Evolutionary conservation across 2,888 invertebrate species (phyloP).

Genomic region (Parnassius apollo): DNA sequence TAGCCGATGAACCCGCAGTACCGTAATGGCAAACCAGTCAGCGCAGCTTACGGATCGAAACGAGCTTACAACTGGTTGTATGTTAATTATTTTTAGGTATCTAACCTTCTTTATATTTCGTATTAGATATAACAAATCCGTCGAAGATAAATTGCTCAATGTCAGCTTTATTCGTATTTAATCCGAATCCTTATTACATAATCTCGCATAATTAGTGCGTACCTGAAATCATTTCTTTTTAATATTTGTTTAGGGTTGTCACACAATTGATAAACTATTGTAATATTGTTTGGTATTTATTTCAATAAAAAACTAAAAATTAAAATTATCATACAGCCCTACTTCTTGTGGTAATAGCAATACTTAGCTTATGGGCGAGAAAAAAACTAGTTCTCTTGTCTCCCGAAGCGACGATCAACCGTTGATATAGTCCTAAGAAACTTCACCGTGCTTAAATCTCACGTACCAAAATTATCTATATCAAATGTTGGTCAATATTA

Average conservation of each 20-base stretch:
- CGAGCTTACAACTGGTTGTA: conserved; percentile 12
- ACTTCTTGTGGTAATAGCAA: no score
- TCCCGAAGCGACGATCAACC: no score
- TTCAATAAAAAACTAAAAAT: no score
- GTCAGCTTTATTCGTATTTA: neutral
- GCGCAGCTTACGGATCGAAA: conserved; percentile 19
- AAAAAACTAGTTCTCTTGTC: no score
- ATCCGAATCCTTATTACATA: neutral
- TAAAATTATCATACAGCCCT: no score
- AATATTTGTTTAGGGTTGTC: conserved; percentile 2
- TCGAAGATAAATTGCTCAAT: conserved; percentile 2
- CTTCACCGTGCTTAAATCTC: no score
- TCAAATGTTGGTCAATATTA: no score
- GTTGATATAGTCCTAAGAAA: no score
- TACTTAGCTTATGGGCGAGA: no score
- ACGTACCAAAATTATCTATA: no score
- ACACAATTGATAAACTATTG: neutral
- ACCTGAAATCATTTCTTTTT: neutral
- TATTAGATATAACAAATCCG: neutral
- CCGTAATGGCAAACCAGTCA: conserved; percentile 63
- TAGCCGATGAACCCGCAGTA: conserved; percentile 49
- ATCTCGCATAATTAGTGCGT: neutral
- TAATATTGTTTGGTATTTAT: no score
- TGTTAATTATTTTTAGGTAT: conserved; percentile 5
- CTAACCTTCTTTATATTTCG: neutral